Percentiles rank a stretch among this genome's conserved stretches.
These are phyloP conservation scores for Ginglymostoma cirratum DNA, from an alignment of 2,113 vertebrate species.

Conservation along the genomic window DNA sequence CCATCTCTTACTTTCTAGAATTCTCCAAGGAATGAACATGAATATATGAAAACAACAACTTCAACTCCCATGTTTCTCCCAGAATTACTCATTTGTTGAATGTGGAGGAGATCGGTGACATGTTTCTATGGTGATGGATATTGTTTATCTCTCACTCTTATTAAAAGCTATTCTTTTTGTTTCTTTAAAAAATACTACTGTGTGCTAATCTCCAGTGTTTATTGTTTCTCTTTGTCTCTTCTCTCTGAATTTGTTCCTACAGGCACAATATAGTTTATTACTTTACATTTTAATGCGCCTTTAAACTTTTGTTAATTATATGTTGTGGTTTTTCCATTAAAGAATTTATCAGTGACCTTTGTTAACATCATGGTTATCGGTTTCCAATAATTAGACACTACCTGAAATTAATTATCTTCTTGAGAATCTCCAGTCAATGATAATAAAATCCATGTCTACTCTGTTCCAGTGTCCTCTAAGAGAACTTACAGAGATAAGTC, in stretches of 20 bases:
- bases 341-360: constrained; percentile 13
- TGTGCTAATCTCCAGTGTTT: neutral
- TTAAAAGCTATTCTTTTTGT: neutral
- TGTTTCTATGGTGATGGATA: neutral
- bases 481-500: neutral
- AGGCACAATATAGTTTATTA: constrained; percentile 2
- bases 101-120: neutral
- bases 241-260: neutral
- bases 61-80: neutral
- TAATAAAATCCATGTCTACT: neutral
- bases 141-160: neutral
- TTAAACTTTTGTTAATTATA: constrained; percentile 28
- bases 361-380: constrained; percentile 9
- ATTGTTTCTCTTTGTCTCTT: neutral
- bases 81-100: neutral
- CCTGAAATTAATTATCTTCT: constrained; percentile 32
- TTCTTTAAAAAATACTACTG: neutral
- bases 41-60: neutral
- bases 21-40: neutral
- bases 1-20: neutral
- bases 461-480: neutral
- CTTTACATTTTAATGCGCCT: neutral
- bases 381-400: constrained; percentile 25
- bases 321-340: neutral
- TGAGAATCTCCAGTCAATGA: constrained; percentile 17